Conservation (phyloP, 2,888 invertebrate species). For the Apotomis capreana region DNA sequence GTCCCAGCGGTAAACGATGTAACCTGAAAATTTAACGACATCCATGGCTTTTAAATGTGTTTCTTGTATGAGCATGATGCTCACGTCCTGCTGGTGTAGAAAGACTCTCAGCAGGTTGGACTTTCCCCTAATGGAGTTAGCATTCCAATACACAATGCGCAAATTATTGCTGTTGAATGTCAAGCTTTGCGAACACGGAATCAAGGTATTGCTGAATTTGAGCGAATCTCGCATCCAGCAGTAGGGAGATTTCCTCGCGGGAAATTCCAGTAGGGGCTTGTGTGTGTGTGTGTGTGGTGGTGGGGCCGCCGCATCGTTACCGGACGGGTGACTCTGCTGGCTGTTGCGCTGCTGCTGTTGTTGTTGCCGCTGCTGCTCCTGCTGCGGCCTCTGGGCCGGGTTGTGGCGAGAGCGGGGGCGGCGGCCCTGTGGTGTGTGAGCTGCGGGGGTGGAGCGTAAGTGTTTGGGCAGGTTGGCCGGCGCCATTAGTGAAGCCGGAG, state of each 20-base stretch:
- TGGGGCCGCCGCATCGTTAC: no score
- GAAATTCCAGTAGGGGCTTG: no score
- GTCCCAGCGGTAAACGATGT: no score
- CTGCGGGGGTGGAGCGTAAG: background rate
- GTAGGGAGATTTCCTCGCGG: no score
- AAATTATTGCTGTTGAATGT: background rate
- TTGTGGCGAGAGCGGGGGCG: no score
- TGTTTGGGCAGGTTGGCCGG: slow-evolving; percentile 8
- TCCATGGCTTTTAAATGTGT: no score
- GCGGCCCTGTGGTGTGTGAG: background rate
- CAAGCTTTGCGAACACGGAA: background rate
- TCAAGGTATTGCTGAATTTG: background rate
- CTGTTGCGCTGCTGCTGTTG: no score
- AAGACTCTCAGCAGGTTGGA: slow-evolving; percentile 10
- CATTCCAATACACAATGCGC: slow-evolving; percentile 20
- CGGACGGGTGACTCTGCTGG: no score
- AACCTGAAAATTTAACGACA: no score
- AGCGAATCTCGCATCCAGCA: background rate
- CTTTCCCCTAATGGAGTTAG: slow-evolving; percentile 18
- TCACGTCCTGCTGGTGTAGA: slow-evolving; percentile 3
- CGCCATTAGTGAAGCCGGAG: background rate
- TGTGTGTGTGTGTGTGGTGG: no score
- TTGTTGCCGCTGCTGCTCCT: background rate
- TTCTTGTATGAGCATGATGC: no score
- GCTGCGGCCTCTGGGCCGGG: background rate